Evolutionary conservation across 2,113 vertebrate genomes (phyloP).

Genomic region (Recurvirostra avosetta): DNA sequence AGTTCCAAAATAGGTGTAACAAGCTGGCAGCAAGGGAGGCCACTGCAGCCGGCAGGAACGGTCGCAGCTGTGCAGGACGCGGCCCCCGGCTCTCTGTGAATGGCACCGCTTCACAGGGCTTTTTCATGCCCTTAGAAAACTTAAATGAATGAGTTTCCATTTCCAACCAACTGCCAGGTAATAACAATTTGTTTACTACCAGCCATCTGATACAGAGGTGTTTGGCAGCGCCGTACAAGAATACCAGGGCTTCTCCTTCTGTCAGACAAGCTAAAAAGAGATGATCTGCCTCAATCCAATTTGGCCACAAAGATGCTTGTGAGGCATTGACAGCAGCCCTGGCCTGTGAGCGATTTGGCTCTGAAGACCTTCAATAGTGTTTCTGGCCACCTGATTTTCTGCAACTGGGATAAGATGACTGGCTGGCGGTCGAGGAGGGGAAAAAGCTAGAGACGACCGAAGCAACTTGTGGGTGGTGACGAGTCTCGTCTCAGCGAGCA

Average conservation of each 20-base stretch:
- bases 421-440: background rate
- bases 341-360: background rate
- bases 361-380: background rate
- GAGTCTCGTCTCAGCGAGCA: background rate
- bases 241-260: background rate
- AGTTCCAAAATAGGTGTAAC: background rate
- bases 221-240: background rate
- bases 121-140: background rate
- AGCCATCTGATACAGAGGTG: background rate
- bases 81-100: background rate
- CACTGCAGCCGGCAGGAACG: fast-evolving
- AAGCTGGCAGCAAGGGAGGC: background rate
- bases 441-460: background rate
- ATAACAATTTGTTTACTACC: slow-evolving; percentile 14
- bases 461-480: background rate
- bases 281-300: background rate
- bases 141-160: background rate
- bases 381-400: background rate
- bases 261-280: background rate
- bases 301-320: background rate
- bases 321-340: background rate
- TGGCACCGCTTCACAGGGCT: background rate
- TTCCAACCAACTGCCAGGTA: background rate
- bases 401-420: background rate
- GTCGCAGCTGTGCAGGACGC: fast-evolving